Evolutionary conservation across 2,113 vertebrate genomes (phyloP).

Genomic region (Eupsittula cactorum): DNA sequence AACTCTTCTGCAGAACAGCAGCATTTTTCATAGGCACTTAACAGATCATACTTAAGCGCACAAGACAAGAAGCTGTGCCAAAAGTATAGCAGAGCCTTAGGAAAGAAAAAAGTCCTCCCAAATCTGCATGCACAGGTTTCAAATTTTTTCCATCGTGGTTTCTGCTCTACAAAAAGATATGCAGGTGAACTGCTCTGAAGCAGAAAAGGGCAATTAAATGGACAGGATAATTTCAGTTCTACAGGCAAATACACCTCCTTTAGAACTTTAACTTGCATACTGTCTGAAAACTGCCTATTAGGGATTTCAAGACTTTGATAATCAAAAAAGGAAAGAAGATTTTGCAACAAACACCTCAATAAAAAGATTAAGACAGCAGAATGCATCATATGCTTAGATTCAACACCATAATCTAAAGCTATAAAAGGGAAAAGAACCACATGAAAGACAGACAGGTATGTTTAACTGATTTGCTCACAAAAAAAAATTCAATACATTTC

Average conservation of each 20-base stretch:
- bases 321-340: not conserved
- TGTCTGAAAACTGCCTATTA: not conserved
- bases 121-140: not conserved
- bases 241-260: not conserved
- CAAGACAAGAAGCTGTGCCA: fast-evolving
- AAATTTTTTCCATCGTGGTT: not conserved
- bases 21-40: not conserved
- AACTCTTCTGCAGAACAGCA: not conserved
- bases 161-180: not conserved
- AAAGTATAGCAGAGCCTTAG: not conserved
- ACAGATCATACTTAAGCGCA: not conserved
- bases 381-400: not conserved
- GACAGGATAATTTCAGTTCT: not conserved
- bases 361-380: not conserved
- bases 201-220: not conserved
- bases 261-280: not conserved
- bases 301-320: not conserved
- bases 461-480: not conserved
- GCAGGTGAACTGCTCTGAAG: not conserved
- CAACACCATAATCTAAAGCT: not conserved
- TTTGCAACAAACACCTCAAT: not conserved
- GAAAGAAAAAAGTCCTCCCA: not conserved
- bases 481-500: not conserved
- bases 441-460: not conserved
- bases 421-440: not conserved